These are phyloP conservation scores for Drosophila bocqueti DNA, from an alignment of 1,140 invertebrate genomes.

Conservation along the genomic window DNA sequence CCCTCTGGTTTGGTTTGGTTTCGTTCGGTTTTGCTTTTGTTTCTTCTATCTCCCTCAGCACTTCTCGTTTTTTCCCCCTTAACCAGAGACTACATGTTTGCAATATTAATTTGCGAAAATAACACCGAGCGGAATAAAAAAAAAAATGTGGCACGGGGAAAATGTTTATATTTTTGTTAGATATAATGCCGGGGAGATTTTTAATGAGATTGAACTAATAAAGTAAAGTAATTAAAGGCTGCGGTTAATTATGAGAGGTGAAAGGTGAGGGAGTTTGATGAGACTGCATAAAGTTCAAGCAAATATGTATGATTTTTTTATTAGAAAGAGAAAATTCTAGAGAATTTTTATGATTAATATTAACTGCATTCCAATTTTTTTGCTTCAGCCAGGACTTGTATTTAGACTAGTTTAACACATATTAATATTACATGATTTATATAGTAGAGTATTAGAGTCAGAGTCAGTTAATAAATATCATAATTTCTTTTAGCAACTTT, in stretches of 20 bases:
- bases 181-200: slow-evolving; percentile 34
- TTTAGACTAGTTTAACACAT: neutral
- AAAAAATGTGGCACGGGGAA: slow-evolving; percentile 6
- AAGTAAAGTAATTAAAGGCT: slow-evolving; percentile 46
- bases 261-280: neutral
- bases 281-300: neutral
- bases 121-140: slow-evolving; percentile 14
- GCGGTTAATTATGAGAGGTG: slow-evolving; percentile 21
- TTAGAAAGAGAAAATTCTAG: neutral
- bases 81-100: slow-evolving; percentile 38
- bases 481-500: neutral
- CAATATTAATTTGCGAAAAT: slow-evolving; percentile 59
- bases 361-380: neutral
- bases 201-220: slow-evolving; percentile 46
- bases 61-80: neutral
- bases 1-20: slow-evolving; percentile 29
- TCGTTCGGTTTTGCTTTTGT: slow-evolving; percentile 2
- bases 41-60: neutral
- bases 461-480: neutral
- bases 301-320: neutral
- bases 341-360: neutral
- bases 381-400: neutral
- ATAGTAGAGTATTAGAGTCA: neutral
- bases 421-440: neutral
- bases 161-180: slow-evolving; percentile 54